Conservation (phyloP, 2,113 vertebrate genomes). For the Triplophysa rosa region DNA sequence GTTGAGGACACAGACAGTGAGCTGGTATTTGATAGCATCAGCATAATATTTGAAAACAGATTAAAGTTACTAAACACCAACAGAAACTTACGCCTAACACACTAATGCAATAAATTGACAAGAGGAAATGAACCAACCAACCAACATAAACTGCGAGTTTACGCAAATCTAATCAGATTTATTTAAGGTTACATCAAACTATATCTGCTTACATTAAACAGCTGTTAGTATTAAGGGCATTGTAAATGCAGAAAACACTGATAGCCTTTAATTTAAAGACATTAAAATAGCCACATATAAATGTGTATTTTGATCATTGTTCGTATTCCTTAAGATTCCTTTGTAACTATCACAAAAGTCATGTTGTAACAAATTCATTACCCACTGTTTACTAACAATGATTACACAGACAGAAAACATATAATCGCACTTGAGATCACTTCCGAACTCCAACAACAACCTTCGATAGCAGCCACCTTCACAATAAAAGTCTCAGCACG, state of each 20-base stretch:
- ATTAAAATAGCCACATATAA: not conserved
- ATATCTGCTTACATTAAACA: too few species aligned
- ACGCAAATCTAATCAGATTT: too few species aligned
- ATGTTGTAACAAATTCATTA: not conserved
- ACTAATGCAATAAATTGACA: not conserved
- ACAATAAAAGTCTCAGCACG: conserved; percentile 6
- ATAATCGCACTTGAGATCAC: not conserved
- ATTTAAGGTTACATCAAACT: too few species aligned
- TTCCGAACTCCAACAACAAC: not conserved
- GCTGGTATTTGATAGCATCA: not conserved
- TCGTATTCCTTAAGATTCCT: not conserved
- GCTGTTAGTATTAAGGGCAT: too few species aligned
- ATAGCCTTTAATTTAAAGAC: not conserved
- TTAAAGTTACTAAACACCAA: not conserved
- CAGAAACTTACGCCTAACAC: not conserved
- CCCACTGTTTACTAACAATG: not conserved
- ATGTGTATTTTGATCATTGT: not conserved
- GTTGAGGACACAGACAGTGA: not conserved
- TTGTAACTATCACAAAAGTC: not conserved
- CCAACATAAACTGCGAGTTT: too few species aligned
- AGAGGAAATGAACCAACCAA: not conserved
- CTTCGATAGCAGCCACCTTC: not conserved
- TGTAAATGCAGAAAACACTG: not conserved
- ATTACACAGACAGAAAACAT: not conserved
- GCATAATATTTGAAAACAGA: not conserved